Conservation (phyloP, 2,113 vertebrate species). For the Phasianus colchicus region DNA sequence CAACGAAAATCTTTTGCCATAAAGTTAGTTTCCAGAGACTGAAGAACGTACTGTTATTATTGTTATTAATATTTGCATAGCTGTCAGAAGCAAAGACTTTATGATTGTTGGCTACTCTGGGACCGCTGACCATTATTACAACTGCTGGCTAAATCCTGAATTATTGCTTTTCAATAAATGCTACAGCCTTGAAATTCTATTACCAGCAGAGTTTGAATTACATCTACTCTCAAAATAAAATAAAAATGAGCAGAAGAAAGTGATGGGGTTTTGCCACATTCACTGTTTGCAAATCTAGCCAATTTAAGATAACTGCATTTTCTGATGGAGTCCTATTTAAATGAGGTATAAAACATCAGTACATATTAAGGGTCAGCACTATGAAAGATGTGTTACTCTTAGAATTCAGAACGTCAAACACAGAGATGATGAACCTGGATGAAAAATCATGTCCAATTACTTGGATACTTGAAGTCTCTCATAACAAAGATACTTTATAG, state of each 20-base stretch:
- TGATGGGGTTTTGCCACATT: neutral
- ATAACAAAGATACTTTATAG: neutral
- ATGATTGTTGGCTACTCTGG: conserved; percentile 37
- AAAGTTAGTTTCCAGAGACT: conserved; percentile 47
- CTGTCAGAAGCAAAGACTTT: conserved; percentile 45
- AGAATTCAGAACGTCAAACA: fast-evolving
- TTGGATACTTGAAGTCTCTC: neutral
- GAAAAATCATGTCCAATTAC: neutral
- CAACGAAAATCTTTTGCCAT: conserved; percentile 13
- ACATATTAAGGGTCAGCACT: neutral
- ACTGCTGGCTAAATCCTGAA: conserved; percentile 11
- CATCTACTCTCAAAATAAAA: conserved; percentile 13
- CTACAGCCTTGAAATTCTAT: conserved; percentile 39
- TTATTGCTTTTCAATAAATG: conserved; percentile 37
- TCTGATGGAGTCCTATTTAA: neutral
- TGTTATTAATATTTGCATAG: conserved; percentile 64
- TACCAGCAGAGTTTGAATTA: conserved; percentile 23
- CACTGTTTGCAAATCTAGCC: neutral
- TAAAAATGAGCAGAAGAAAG: conserved; percentile 38
- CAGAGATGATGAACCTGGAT: neutral
- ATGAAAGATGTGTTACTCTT: neutral
- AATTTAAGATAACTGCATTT: neutral
- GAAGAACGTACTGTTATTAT: conserved; percentile 26
- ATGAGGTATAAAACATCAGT: neutral
- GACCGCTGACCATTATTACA: conserved; percentile 44